Evolutionary conservation across 1,140 invertebrate species (phyloP).

Genomic region (Cataglyphis hispanica): DNA sequence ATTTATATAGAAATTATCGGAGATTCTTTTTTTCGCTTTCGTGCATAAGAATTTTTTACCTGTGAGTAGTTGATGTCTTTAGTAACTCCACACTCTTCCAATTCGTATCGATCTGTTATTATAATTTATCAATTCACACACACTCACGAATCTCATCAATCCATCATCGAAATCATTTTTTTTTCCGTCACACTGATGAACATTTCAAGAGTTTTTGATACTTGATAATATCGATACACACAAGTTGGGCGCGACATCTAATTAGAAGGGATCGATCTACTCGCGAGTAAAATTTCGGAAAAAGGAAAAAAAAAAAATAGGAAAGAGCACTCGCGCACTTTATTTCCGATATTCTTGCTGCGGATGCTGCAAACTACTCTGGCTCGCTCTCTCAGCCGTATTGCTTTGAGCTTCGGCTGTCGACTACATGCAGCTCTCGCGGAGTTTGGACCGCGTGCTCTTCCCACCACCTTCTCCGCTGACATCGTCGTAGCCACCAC

Average conservation of each 20-base stretch:
- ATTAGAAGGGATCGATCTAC: background rate
- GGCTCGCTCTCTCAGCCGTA: slow-evolving; percentile 75
- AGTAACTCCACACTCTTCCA: background rate
- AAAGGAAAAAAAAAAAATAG: background rate
- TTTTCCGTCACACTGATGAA: slow-evolving; percentile 6
- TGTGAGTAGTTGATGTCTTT: background rate
- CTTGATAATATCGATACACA: background rate
- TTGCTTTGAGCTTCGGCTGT: slow-evolving; percentile 66
- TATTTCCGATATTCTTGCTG: slow-evolving; percentile 46
- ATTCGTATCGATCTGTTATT: background rate
- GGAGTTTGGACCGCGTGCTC: slow-evolving; percentile 79
- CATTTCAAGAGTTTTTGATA: background rate
- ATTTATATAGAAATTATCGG: background rate
- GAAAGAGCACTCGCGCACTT: slow-evolving; percentile 7
- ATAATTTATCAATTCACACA: background rate
- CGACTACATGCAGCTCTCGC: slow-evolving; percentile 72
- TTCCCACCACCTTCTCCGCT: slow-evolving; percentile 74
- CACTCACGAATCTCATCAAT: slow-evolving; percentile 36
- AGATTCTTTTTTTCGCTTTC: background rate
- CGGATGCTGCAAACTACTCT: slow-evolving; percentile 71
- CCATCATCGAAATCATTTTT: background rate
- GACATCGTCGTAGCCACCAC: slow-evolving; percentile 46
- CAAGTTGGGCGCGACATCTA: background rate
- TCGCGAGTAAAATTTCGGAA: background rate
- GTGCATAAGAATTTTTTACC: slow-evolving; percentile 20